phyloP scores from a whole-genome alignment of 2,888 invertebrate species.

The Eustalomyia histrio region DNA sequence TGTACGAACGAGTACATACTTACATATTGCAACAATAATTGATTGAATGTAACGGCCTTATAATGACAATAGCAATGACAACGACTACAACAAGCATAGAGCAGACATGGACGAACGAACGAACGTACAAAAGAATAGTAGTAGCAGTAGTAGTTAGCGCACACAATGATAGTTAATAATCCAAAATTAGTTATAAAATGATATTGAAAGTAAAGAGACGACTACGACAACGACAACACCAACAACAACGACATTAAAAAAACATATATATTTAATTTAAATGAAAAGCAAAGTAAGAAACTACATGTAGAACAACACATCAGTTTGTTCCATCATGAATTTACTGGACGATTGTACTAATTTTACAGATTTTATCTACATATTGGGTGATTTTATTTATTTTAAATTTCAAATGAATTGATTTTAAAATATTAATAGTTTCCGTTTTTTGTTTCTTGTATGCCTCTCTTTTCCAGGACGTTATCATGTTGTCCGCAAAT shows the following conservation, averaged over 20 bases:
- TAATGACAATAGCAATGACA: slow-evolving; percentile 19
- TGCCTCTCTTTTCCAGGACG: slow-evolving; percentile 72
- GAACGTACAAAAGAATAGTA: neutral
- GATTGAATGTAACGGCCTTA: slow-evolving; percentile 38
- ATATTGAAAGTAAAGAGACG: slow-evolving; percentile 30
- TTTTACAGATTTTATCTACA: slow-evolving; percentile 72
- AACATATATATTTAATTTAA: slow-evolving; percentile 30
- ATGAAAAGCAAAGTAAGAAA: slow-evolving; percentile 39
- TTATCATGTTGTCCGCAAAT: slow-evolving; percentile 86
- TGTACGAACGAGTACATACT: neutral
- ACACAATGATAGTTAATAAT: slow-evolving; percentile 16
- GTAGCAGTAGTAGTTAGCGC: neutral
- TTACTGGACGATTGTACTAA: slow-evolving; percentile 71
- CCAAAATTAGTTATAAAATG: slow-evolving; percentile 43
- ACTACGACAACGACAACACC: slow-evolving; percentile 3
- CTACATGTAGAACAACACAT: neutral
- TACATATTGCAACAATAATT: slow-evolving; percentile 12
- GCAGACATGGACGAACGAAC: neutral
- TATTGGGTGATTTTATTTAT: slow-evolving; percentile 52
- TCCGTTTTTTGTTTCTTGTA: slow-evolving; percentile 1
- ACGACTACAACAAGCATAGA: slow-evolving; percentile 3
- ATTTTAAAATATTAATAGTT: neutral
- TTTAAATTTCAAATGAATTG: neutral
- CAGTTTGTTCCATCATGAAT: slow-evolving; percentile 68
- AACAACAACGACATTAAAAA: neutral